Evolutionary conservation across 2,113 vertebrate genomes (phyloP).

Genomic region (Alethe castanea): DNA sequence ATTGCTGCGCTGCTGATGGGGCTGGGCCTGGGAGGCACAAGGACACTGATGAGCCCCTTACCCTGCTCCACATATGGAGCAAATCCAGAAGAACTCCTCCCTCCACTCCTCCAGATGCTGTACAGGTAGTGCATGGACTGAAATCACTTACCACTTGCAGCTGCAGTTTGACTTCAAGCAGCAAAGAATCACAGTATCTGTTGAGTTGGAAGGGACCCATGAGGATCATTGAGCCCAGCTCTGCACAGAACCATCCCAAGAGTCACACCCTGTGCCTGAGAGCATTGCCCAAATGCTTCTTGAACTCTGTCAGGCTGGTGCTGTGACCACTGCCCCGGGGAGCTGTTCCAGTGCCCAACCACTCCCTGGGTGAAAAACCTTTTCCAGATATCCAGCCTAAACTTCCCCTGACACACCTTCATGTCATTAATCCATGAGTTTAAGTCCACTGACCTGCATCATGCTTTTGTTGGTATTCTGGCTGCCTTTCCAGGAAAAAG

Average conservation of each 20-base stretch:
- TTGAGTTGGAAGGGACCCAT: neutral
- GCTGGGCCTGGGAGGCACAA: neutral
- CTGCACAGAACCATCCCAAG: neutral
- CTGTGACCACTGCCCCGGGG: neutral
- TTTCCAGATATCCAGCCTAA: neutral
- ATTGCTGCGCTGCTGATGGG: rapidly evolving
- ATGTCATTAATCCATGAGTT: neutral
- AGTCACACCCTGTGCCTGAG: too few species aligned
- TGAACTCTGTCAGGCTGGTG: neutral
- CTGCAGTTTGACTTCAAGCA: neutral
- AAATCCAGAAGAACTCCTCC: neutral
- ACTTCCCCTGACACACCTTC: neutral
- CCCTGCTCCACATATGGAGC: neutral
- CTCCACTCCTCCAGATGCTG: neutral
- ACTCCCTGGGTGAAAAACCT: neutral
- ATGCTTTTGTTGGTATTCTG: neutral
- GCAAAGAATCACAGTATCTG: neutral
- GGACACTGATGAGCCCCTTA: neutral
- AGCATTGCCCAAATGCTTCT: neutral
- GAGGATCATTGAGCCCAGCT: rapidly evolving
- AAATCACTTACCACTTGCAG: neutral
- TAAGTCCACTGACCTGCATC: neutral
- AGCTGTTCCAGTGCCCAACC: neutral
- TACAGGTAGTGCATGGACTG: neutral
- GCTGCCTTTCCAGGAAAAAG: neutral